Evolutionary conservation across 2,113 vertebrate species (phyloP), one percentile per base, ranked within the genome.

Genomic region (Falcunculus frontatus): DNA sequence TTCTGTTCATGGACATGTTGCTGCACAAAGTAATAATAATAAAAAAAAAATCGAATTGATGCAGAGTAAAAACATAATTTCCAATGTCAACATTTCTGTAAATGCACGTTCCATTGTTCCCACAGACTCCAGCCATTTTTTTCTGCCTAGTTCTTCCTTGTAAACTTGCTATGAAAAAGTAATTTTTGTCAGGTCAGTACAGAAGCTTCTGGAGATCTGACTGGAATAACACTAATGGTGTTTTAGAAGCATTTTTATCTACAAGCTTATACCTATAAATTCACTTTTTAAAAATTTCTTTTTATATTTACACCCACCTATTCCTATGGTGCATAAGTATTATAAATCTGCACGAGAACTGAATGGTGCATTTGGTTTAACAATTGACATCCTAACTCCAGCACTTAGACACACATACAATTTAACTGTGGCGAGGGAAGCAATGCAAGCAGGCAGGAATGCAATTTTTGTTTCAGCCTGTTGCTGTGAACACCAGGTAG

Each of bases 1-100:
- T 68, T 72, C 47, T 41, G 17, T 70, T 42, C 7, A 5, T 26
- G 26, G 68, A 49, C n/a, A 27, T 0, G 0, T 14, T 86, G 30
- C 46, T 47, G 50, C 21, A 65, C 10, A 60, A 65, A 79, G 52
- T 52, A 44, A 35, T 59, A 70, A 50, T 70, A 80, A 80, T 17
- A 12, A 41, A 6, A 23, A 57, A 72, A 59, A 35, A n/a, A 8
- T 6, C 5, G 29, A 56, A 41, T 41, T n/a, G 23, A 78, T 86
- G 70, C 10, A 8, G 27, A 74, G 10, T 26, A 67, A 86, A 90
- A 90, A 79, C 44, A 15, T 8, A 47, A 59, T 53, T 77, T 30
- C 39, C 5, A 39, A 11, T 19, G 21, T 78, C 22, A 59, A 49
- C 27, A n/a, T 37, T 86, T 37, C 13, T 56, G 30, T 90, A 74